Percentiles rank a stretch among this genome's conserved stretches.
Conservation (phyloP, 1,140 invertebrate species). For the Drosophila elegans region DNA sequence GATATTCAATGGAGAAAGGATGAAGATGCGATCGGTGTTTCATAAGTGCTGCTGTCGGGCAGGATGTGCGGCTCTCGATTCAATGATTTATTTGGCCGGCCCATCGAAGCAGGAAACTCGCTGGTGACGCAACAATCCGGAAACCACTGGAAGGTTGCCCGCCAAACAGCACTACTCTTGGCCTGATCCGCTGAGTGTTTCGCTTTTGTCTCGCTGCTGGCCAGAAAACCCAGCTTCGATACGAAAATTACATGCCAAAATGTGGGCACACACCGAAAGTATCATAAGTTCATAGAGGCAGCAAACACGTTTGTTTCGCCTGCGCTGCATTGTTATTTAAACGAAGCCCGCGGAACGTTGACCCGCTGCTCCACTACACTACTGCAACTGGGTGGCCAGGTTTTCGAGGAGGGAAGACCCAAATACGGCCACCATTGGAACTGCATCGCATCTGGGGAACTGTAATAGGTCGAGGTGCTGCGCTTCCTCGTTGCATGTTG, state of each 20-base stretch:
- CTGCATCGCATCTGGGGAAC: slow-evolving; percentile 5
- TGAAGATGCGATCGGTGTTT: not conserved
- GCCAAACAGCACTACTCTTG: slow-evolving; percentile 1
- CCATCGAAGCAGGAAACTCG: slow-evolving; percentile 18
- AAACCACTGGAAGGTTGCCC: slow-evolving; percentile 17
- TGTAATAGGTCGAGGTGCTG: slow-evolving; percentile 32
- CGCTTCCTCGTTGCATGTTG: slow-evolving; percentile 33
- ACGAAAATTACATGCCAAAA: slow-evolving; percentile 13
- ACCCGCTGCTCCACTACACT: slow-evolving; percentile 50
- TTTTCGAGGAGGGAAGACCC: not conserved
- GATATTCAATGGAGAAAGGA: not conserved
- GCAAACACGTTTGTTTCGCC: slow-evolving; percentile 27
- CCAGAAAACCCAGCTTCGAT: slow-evolving; percentile 3
- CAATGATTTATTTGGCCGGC: not conserved
- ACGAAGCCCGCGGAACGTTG: slow-evolving; percentile 25
- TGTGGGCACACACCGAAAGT: slow-evolving; percentile 4
- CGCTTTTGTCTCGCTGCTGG: not conserved
- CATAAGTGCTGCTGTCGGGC: not conserved
- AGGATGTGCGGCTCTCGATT: slow-evolving; percentile 7
- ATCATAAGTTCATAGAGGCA: slow-evolving; percentile 37
- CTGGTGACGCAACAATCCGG: slow-evolving; percentile 25
- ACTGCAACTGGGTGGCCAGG: slow-evolving; percentile 3
- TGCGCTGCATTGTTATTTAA: slow-evolving; percentile 18
- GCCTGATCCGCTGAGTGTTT: not conserved
- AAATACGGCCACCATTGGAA: not conserved